Evolutionary conservation across 2,797 vertebrate genomes (phyloP).

Genomic region (Takifugu ocellatus): DNA sequence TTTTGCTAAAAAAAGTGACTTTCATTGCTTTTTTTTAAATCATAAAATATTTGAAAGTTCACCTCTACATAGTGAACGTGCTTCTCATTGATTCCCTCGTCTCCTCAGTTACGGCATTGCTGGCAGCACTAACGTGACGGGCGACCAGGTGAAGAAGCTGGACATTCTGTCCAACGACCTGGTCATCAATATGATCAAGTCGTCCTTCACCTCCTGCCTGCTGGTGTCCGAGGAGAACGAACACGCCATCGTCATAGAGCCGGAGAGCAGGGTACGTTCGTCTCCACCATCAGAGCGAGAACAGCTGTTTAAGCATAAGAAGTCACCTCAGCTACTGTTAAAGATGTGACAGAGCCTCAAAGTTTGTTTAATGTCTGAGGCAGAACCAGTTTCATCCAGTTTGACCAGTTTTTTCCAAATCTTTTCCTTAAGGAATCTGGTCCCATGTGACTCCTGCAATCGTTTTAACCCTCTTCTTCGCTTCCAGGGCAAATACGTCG

Average conservation of each 20-base stretch:
- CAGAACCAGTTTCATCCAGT: slow-evolving; percentile 10
- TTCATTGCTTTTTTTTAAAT: too few species aligned
- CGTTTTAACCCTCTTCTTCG: too few species aligned
- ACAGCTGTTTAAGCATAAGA: neutral
- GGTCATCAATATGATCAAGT: slow-evolving; percentile 90
- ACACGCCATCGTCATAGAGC: slow-evolving; percentile 84
- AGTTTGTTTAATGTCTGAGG: neutral
- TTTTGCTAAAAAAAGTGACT: too few species aligned
- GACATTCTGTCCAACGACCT: slow-evolving; percentile 93
- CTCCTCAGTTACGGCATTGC: slow-evolving; percentile 87
- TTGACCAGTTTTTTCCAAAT: neutral
- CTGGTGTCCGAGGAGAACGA: slow-evolving; percentile 91
- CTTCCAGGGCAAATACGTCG: slow-evolving; percentile 88
- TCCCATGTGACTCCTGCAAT: neutral
- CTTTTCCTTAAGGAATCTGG: neutral
- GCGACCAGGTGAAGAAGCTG: slow-evolving; percentile 95
- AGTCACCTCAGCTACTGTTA: neutral
- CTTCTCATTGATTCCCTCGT: neutral
- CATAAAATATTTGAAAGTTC: too few species aligned
- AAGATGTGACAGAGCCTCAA: neutral
- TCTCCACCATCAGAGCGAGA: too few species aligned
- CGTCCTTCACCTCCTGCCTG: slow-evolving; percentile 88
- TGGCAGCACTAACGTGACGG: slow-evolving; percentile 90
- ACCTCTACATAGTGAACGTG: too few species aligned
- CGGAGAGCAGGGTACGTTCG: slow-evolving; percentile 80